These are phyloP conservation scores for Stichodactyla helianthus DNA, from an alignment of 64 coral and sea anemone species.

Conservation along the genomic window DNA sequence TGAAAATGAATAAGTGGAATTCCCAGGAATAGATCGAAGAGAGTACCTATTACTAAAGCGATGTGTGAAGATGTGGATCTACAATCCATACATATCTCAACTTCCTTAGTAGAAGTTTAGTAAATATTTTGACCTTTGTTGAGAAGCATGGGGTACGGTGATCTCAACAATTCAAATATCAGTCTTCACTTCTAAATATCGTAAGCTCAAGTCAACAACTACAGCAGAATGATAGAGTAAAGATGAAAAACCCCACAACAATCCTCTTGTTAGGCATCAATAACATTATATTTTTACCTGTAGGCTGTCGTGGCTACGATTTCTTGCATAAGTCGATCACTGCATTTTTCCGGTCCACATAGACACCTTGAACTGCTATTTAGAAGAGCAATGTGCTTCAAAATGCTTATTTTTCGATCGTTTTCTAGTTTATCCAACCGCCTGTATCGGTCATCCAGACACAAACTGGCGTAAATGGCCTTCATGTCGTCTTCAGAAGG, in stretches of 20 bases:
- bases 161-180: background rate
- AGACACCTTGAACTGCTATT: conserved; percentile 91
- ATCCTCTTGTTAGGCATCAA: background rate
- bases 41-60: background rate
- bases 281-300: conserved; percentile 55
- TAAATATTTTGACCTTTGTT: background rate
- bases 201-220: background rate
- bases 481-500: conserved; percentile 81
- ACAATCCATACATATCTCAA: conserved; percentile 10
- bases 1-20: too few species aligned
- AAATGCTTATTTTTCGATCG: conserved; percentile 73
- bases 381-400: conserved; percentile 93
- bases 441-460: conserved; percentile 81
- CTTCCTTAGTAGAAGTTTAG: conserved; percentile 1
- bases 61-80: background rate
- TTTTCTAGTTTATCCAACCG: conserved; percentile 81
- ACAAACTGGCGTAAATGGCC: conserved; percentile 63
- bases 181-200: background rate
- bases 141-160: background rate
- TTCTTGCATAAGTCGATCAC: conserved; percentile 92
- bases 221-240: background rate
- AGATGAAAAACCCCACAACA: background rate
- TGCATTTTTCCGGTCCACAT: conserved; percentile 87
- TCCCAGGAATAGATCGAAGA: too few species aligned
- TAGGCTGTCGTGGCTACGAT: conserved; percentile 91